These are phyloP conservation scores for Athene cunicularia DNA, from an alignment of 2,113 vertebrate genomes.

Conservation along the genomic window DNA sequence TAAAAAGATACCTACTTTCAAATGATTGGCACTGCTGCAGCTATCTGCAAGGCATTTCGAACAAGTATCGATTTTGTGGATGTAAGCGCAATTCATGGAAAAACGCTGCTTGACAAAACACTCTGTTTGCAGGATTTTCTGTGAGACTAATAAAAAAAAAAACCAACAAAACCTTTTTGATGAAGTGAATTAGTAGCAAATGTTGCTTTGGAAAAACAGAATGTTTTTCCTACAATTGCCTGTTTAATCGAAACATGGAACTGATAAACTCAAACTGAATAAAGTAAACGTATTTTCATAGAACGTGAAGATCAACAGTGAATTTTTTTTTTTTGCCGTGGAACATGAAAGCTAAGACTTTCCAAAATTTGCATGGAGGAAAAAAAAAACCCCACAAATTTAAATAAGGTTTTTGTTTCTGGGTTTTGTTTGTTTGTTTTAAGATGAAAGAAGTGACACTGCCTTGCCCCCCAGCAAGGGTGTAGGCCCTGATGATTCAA, in stretches of 20 bases:
- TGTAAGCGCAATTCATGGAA: not conserved
- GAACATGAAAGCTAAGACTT: not conserved
- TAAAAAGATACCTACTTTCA: not conserved
- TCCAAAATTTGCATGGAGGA: not conserved
- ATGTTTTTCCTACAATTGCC: not conserved
- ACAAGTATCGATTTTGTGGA: not conserved
- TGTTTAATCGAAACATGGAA: not conserved
- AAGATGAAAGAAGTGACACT: not conserved
- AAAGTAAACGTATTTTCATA: not conserved
- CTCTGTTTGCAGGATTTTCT: not conserved
- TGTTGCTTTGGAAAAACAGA: not conserved
- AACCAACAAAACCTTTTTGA: not conserved
- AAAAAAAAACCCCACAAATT: too few species aligned
- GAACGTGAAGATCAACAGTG: not conserved
- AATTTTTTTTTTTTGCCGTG: not conserved
- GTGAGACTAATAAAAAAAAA: not conserved
- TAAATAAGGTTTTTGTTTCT: not conserved
- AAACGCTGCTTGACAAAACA: not conserved
- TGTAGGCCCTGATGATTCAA: not conserved
- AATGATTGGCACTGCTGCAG: not conserved
- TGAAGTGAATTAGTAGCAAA: not conserved
- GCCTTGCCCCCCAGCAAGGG: not conserved
- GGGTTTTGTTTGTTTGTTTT: not conserved
- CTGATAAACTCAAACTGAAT: not conserved
- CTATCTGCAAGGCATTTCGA: not conserved